phyloP scores from a whole-genome alignment of 2,797 vertebrate genomes.

The Malacoraja senta region DNA sequence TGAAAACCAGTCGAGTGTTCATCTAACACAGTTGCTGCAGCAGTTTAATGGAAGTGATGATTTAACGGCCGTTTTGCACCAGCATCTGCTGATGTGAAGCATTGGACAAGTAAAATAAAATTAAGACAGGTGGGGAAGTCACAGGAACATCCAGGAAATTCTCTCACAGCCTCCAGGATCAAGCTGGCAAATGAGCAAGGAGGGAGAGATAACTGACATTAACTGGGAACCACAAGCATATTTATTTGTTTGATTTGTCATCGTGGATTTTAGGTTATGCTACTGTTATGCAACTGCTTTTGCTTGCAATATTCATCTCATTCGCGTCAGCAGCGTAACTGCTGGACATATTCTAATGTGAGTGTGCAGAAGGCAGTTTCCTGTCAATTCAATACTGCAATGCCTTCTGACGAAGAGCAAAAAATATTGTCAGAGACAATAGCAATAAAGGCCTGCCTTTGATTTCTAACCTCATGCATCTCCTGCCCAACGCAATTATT shows the following conservation, averaged over 20 bases:
- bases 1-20: background rate
- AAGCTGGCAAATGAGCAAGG: background rate
- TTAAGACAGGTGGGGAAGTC: background rate
- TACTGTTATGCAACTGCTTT: background rate
- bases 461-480: background rate
- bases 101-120: background rate
- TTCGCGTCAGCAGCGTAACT: background rate
- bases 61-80: background rate
- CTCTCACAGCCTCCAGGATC: background rate
- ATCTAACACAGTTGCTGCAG: background rate
- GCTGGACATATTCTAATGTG: background rate
- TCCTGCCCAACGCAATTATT: background rate
- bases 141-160: background rate
- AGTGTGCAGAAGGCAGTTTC: background rate
- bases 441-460: conserved; percentile 2
- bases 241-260: background rate
- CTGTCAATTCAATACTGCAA: conserved; percentile 20
- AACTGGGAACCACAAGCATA: background rate
- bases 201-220: background rate
- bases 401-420: conserved; percentile 5
- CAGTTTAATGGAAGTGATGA: conserved; percentile 9
- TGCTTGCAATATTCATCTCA: background rate
- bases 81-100: background rate
- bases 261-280: background rate
- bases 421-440: conserved; percentile 23